Percentiles rank a stretch among this genome's conserved stretches.
These are phyloP conservation scores for Podocnemis expansa DNA, from an alignment of 2,113 vertebrate genomes.

Conservation along the genomic window DNA sequence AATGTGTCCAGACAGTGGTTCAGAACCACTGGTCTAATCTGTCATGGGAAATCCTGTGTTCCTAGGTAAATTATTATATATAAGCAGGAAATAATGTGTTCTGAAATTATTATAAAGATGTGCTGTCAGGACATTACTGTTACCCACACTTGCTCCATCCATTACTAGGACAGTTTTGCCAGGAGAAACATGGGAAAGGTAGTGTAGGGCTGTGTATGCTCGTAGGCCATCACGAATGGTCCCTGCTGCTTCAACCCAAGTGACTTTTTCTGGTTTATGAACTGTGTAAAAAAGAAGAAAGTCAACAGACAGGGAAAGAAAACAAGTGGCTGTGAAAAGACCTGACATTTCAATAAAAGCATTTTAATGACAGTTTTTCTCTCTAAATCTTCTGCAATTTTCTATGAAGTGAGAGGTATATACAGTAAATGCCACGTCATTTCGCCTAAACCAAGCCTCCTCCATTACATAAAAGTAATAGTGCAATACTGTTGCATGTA, in stretches of 20 bases:
- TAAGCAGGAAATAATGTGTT: background rate
- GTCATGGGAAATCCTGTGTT: background rate
- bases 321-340: background rate
- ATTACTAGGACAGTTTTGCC: constrained; percentile 89
- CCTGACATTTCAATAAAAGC: background rate
- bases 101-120: background rate
- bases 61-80: background rate
- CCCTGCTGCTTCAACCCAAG: constrained; percentile 84
- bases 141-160: constrained; percentile 94
- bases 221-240: constrained; percentile 87
- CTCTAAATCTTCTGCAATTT: background rate
- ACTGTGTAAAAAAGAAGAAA: constrained; percentile 72
- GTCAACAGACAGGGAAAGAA: background rate
- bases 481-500: background rate
- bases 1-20: too few species aligned
- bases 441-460: background rate
- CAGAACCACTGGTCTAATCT: background rate
- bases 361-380: background rate
- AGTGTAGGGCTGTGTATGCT: constrained; percentile 93
- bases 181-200: constrained; percentile 82
- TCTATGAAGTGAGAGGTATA: background rate
- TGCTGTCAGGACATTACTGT: background rate
- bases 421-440: background rate
- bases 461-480: background rate
- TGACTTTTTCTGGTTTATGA: constrained; percentile 89